Evolutionary conservation across 2,113 vertebrate genomes (phyloP), one percentile per base, ranked within the genome.

Genomic region (Cyrtonyx montezumae): DNA sequence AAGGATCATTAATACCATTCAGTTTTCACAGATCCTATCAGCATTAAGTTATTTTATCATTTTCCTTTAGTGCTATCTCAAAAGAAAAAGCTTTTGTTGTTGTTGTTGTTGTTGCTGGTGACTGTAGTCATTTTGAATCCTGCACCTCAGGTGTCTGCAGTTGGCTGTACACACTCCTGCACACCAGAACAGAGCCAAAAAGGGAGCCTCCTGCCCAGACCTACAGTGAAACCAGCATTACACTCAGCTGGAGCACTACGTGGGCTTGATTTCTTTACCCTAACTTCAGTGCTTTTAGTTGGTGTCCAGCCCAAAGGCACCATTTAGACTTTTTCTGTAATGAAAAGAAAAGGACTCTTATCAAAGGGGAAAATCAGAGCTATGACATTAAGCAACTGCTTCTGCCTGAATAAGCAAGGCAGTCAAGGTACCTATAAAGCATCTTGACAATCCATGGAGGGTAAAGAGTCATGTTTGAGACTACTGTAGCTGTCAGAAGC

Each of bases 81-180:
- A 90, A 6, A 59, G 11, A 53, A 75, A 49, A 83, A 16, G 9
- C 4, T n/a, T 20, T n/a, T 42, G 15, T 53, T 40, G 12, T 40
- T 40, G 12, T 48, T 8, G 4, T 7, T 36, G 9, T 23, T 34
- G 43, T 22, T n/a, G 2, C 37, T 58, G 53, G 28, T 55, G 19
- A 30, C 16, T 4, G 19, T 0, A 1, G 23, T 26, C 36, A 26
- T 49, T 49, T 49, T 46, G 6, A 16, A 58, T 55, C 43, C 23
- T 34, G 15, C 4, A 1, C 23, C 19, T 13, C 2, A 0, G 19
- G 8, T 4, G 9, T 12, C 13, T 6, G 2, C 3, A 1, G 46
- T 28, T 19, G 51, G 17, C 4, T 3, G 4, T 6, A 30, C 11
- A 19, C 23, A 69, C 21, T 18, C 28, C 36, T 1, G 19, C 0